Conservation (phyloP, 2,113 vertebrate species). For the Gopherus evgoodei region DNA sequence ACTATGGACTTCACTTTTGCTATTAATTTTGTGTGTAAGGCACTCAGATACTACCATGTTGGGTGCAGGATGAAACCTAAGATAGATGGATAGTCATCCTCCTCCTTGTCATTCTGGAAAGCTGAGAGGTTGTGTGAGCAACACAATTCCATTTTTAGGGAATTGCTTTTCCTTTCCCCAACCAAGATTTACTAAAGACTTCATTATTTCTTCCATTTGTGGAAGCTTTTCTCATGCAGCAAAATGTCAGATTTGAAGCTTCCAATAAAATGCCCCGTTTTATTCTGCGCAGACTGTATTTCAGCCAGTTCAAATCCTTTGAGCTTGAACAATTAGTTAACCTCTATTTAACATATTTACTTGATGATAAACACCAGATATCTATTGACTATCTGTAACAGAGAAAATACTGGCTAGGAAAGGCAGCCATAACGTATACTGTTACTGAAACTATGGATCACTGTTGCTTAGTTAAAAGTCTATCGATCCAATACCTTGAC, state of each 20-base stretch:
- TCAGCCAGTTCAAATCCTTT: neutral
- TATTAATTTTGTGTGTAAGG: neutral
- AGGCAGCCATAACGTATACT: neutral
- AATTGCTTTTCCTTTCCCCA: neutral
- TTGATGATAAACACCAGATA: neutral
- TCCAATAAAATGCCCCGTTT: neutral
- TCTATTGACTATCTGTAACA: neutral
- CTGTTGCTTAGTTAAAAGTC: neutral
- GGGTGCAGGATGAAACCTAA: neutral
- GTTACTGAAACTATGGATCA: neutral
- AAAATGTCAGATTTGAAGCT: slow-evolving; percentile 21
- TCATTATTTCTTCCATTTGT: neutral
- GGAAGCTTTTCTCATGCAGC: neutral
- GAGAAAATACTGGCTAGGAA: neutral
- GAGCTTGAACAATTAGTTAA: neutral
- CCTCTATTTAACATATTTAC: neutral
- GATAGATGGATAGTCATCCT: neutral
- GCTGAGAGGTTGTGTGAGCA: neutral
- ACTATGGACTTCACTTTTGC: neutral
- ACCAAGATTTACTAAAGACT: neutral
- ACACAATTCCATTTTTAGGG: neutral
- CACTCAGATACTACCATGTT: neutral
- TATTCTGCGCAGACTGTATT: neutral
- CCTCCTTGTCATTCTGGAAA: neutral
- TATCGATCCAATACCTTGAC: neutral